Base-by-base conservation (phyloP, 2,797 vertebrate species). In the Euthynnus affinis region DNA sequence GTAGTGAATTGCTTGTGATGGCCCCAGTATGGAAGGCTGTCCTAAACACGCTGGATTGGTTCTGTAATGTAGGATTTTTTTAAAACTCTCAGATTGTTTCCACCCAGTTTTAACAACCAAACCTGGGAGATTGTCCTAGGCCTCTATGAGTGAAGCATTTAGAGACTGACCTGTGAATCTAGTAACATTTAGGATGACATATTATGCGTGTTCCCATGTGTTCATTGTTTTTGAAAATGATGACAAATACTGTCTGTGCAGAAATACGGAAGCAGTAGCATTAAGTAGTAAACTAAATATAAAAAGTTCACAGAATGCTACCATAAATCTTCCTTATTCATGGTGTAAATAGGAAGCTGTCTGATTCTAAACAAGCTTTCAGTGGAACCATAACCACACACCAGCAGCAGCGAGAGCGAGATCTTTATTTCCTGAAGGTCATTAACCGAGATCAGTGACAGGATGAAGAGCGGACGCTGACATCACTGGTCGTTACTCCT, bases 371-470 rank as follows among this genome's bases (percentile, higher is more conserved):
- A 59, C 17, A 1, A 62, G 32, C 40, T 2, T 15, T 13, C 25
- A 48, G 29, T 46, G 12, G 25, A 68, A 63, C 44, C 64, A 62
- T 53, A 48, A 13, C 27, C 44, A 18, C 14, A 22, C 64, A 32
- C 29, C 29, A 34, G 48, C 51, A 15, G 82, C 74, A 34, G 58
- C 25, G 32, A 25, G 62, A 51, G 62, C 56, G 59, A 62, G 37
- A 6, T 61, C 37, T 51, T 78, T 6, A 5, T 23, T 78, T 66
- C 17, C 56, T 77, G 58, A 68, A 57, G 58, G 80, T 87, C 61
- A 83, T 78, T 80, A 84, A 60, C 68, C 51, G 25, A 80, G 34
- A 84, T 62, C 62, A 57, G 77, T 63, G 83, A 81, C 77, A 80
- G 76, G 62, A 79, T 72, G 74, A 76, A 68, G 72, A 81, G 65